Percentiles rank a stretch among this genome's conserved stretches.
Evolutionary conservation across 1,140 invertebrate genomes (phyloP).

Genomic region (Meteorus sp.): DNA sequence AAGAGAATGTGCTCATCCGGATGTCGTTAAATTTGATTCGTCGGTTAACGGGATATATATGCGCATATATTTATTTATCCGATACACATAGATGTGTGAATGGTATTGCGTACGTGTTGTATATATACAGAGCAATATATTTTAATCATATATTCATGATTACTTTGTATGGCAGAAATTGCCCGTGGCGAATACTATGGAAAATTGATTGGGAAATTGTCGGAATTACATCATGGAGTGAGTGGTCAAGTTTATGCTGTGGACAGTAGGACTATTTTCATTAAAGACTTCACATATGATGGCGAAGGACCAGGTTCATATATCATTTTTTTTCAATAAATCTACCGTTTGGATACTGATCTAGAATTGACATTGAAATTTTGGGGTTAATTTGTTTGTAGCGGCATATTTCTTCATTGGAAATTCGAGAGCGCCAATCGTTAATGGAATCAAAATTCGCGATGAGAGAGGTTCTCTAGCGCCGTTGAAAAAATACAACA

Average conservation of each 20-base stretch:
- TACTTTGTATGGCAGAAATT: conserved; percentile 42
- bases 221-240: conserved; percentile 78
- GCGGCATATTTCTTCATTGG: conserved; percentile 89
- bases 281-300: conserved; percentile 87
- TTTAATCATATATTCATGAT: too few relatives aligned
- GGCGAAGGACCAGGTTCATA: conserved; percentile 81
- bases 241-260: conserved; percentile 85
- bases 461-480: conserved; percentile 75
- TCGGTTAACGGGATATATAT: conserved; percentile 5
- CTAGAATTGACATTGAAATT: too few relatives aligned
- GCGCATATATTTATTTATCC: too few relatives aligned
- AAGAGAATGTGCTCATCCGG: conserved; percentile 5
- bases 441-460: conserved; percentile 73
- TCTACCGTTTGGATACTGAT: neutral
- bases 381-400: conserved; percentile 54
- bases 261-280: conserved; percentile 81
- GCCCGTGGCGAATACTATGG: conserved; percentile 68
- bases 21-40: conserved; percentile 11
- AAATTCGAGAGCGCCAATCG: conserved; percentile 65
- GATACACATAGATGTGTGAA: too few relatives aligned
- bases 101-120: too few relatives aligned
- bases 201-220: conserved; percentile 76
- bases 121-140: neutral
- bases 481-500: conserved; percentile 74
- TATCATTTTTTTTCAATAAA: neutral